Base-by-base conservation (phyloP, 2,797 vertebrate species). In the Bufotes viridis region DNA sequence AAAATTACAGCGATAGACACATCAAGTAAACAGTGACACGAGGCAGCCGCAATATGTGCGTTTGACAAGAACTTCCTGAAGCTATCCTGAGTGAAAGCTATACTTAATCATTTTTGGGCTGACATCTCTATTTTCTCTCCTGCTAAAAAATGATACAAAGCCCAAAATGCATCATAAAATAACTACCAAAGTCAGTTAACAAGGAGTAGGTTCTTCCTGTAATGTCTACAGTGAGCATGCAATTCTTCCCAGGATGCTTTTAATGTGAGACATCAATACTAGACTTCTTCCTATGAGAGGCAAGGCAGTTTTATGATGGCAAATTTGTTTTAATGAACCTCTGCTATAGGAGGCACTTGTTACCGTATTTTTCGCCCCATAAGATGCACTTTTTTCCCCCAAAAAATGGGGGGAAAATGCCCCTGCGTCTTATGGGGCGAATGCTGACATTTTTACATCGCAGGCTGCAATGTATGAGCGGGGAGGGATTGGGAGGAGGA, bases 1-100 rank as follows among this genome's bases (percentile, higher is more conserved):
- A 74, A 87, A 87, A 81, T 87, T 61, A 78, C 60, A 85, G 58
- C 15, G 51, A 86, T 86, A 80, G 61, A 86, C 24, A 79, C 42
- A 86, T 80, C 82, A 84, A 75, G 67, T 75, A 74, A 74, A 75
- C 67, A 61, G 69, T 82, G 70, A 82, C 70, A 82, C 12, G 60
- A 82, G 57, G 76, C 49, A 82, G 51, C 57, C 51, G 42, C 29
- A 87, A 87, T 78, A 69, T 22, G 12, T 26, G 58, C 51, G 86
- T 78, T 76, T 82, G 60, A 65, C 49, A 65, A 20, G 24, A 82
- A 61, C 69, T 65, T 82, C 58, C 60, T 76, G 60, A 65, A 78
- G 55, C 58, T 65, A 75, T 75, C 7, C 22, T 65, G 69, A 74
- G 20, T 65, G 69, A 82, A 63, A 65, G 69, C 17, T 20, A 34